These are phyloP conservation scores for Poliocrania exsul DNA, from an alignment of 2,797 vertebrate genomes.

Conservation along the genomic window DNA sequence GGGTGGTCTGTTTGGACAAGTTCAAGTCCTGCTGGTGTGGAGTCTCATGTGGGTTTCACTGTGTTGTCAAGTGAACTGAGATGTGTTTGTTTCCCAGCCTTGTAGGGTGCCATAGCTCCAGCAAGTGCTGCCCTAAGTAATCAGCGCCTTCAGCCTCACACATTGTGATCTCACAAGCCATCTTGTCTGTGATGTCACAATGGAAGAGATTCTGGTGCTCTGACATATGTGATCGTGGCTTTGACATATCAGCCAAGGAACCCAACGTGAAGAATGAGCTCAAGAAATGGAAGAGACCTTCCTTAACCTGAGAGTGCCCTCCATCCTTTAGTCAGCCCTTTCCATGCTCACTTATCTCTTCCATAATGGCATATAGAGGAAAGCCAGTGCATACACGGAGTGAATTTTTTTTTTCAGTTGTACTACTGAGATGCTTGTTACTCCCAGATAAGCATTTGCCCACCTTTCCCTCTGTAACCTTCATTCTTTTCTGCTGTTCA, in stretches of 20 bases:
- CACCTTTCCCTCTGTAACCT: background rate
- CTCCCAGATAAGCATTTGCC: background rate
- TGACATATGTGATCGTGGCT: slow-evolving; percentile 7
- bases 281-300: slow-evolving; percentile 33
- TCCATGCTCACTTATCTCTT: background rate
- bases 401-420: background rate
- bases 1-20: background rate
- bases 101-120: background rate
- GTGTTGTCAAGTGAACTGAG: slow-evolving; percentile 30
- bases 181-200: slow-evolving; percentile 45
- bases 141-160: background rate
- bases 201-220: slow-evolving; percentile 53
- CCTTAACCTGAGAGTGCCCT: background rate
- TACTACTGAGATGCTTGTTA: background rate
- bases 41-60: background rate
- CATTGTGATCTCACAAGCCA: slow-evolving; percentile 62
- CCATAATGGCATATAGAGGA: background rate
- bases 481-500: background rate
- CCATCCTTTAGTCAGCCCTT: background rate
- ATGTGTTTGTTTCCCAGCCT: slow-evolving; percentile 53
- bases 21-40: background rate
- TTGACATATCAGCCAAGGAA: slow-evolving; percentile 36
- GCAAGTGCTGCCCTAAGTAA: slow-evolving; percentile 5
- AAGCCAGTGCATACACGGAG: background rate
- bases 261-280: slow-evolving; percentile 11